Evolutionary conservation across 2,113 vertebrate genomes (phyloP), one percentile per base, ranked within the genome.

Genomic region (Chaetorhynchus papuensis): DNA sequence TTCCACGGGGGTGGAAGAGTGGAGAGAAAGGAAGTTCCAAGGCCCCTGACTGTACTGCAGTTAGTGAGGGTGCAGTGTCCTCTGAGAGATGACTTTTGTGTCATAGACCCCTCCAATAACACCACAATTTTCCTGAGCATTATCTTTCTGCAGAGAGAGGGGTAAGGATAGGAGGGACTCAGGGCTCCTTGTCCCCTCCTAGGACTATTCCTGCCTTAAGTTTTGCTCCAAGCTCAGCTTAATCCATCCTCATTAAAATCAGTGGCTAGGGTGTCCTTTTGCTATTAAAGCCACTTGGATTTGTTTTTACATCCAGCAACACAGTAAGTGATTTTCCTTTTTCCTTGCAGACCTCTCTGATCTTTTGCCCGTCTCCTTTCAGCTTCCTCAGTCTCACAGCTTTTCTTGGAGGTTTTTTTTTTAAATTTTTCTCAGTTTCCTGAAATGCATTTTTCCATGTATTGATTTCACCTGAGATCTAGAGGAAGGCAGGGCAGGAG

Each of bases 381-480:
- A 76, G 63, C 71, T 80, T 61, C 35, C 80, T 68, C 60, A 13
- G 44, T 37, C 75, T 63, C 76, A 52, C 68, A 75, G 63, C 54
- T 74, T 91, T 77, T 28, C 72, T 49, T 57, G 76, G 64, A 77
- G 33, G 2, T 4, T 53, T 33, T 49, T 50, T 26, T 33, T 4
- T 26, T 2, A 1, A 9, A 2, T 50, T 68, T 59, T 22, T 61
- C 57, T 57, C 65, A 12, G 15, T 27, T 88, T 65, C 85, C 80
- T 92, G 59, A 76, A 88, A 42, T 28, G 63, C 60, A 42, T 86
- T 68, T 74, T 78, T 37, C 88, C 5, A 0, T 39, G 26, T 76
- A 86, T 66, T 33, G 93, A 90, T 86, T 77, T 68, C 75, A 83
- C 53, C 53, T 30, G 79, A 80, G 71, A 86, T 59, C 85, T 94